Conservation (phyloP, 2,797 vertebrate species). For the Bryconaethiops microstoma region DNA sequence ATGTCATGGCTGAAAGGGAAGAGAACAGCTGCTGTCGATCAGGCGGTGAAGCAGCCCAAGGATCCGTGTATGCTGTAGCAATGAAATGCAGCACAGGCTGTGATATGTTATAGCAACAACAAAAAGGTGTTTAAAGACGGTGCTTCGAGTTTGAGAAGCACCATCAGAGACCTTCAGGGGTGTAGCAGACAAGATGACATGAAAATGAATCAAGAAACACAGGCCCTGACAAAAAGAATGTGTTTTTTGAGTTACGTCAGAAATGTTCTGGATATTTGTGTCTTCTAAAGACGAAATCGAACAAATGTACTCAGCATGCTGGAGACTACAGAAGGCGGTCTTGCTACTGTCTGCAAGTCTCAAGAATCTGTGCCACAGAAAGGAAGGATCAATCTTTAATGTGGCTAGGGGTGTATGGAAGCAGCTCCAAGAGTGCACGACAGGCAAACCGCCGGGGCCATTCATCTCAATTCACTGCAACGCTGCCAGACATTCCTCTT, state of each 20-base stretch:
- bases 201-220: neutral
- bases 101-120: slow-evolving; percentile 30
- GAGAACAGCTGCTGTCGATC: slow-evolving; percentile 34
- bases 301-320: neutral
- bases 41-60: slow-evolving; percentile 23
- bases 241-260: neutral
- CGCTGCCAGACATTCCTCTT: slow-evolving; percentile 23
- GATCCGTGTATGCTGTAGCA: slow-evolving; percentile 1
- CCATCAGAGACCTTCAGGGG: neutral
- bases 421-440: slow-evolving; percentile 17
- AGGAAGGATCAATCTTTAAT: slow-evolving; percentile 38
- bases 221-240: neutral
- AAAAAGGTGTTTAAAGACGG: slow-evolving; percentile 14
- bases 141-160: neutral
- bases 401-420: neutral
- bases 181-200: slow-evolving; percentile 4
- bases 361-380: slow-evolving; percentile 2
- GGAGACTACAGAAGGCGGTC: neutral
- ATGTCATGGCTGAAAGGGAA: slow-evolving; percentile 20
- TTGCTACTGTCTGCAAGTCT: neutral
- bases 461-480: slow-evolving; percentile 22
- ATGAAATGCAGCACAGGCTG: slow-evolving; percentile 28
- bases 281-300: neutral
- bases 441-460: slow-evolving; percentile 20
- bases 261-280: neutral